Evolutionary conservation across 2,113 vertebrate species (phyloP).

Genomic region (Nothocercus nigrocapillus): DNA sequence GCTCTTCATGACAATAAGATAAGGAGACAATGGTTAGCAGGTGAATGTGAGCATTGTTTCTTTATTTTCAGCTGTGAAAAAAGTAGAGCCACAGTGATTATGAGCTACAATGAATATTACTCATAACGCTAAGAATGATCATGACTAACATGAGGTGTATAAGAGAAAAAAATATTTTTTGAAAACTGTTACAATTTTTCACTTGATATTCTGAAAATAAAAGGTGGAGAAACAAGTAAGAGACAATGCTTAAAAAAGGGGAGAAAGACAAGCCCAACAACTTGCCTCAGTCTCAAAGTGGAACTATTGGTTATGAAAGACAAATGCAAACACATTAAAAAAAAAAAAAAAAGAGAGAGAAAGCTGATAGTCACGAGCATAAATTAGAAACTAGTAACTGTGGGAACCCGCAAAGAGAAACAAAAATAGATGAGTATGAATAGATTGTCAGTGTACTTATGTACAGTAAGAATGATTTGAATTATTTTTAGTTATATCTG

Average conservation of each 20-base stretch:
- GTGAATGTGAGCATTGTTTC: neutral
- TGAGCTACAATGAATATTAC: neutral
- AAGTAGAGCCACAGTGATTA: neutral
- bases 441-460: neutral
- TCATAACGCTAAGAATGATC: neutral
- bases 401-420: neutral
- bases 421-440: neutral
- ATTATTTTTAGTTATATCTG: neutral
- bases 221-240: neutral
- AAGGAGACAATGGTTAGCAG: neutral
- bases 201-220: neutral
- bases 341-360: neutral
- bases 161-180: neutral
- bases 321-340: neutral
- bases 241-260: neutral
- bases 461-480: neutral
- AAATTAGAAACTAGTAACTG: neutral
- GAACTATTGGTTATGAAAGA: neutral
- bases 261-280: neutral
- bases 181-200: neutral
- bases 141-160: neutral
- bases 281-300: neutral
- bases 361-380: neutral
- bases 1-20: neutral
- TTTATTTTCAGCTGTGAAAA: conserved; percentile 6